These are phyloP conservation scores for Cotesia vestalis DNA, from an alignment of 1,140 invertebrate genomes.

Conservation along the genomic window DNA sequence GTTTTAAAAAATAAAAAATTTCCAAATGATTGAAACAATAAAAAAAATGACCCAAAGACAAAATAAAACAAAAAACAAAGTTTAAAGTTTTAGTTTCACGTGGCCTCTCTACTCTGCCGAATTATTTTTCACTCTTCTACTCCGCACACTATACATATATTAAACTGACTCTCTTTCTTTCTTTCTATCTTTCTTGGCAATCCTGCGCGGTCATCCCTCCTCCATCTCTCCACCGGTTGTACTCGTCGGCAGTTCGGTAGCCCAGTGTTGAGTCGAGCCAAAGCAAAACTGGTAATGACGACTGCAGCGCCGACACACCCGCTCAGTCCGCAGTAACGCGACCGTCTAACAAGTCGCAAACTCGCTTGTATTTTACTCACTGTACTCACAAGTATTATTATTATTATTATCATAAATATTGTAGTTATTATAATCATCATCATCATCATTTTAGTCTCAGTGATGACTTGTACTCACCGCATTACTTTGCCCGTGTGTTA, in stretches of 20 bases:
- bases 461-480: too few species aligned
- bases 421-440: too few species aligned
- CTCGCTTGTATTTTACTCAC: neutral
- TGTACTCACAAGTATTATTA: neutral
- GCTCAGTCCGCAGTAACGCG: constrained; percentile 58
- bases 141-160: neutral
- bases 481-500: too few species aligned
- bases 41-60: too few species aligned
- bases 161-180: neutral
- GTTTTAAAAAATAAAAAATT: too few species aligned
- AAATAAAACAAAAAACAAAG: too few species aligned
- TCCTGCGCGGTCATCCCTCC: neutral
- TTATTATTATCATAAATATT: too few species aligned
- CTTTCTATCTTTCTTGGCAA: neutral
- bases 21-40: too few species aligned
- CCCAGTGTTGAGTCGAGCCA: neutral
- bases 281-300: constrained; percentile 33
- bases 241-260: constrained; percentile 5
- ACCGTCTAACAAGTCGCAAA: constrained; percentile 36
- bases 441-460: too few species aligned
- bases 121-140: neutral
- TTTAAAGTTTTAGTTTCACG: constrained; percentile 26
- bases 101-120: constrained; percentile 23
- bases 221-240: neutral
- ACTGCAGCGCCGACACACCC: constrained; percentile 49